Base-by-base conservation (phyloP, 2,888 invertebrate genomes). In the Hypomecis atomaria region DNA sequence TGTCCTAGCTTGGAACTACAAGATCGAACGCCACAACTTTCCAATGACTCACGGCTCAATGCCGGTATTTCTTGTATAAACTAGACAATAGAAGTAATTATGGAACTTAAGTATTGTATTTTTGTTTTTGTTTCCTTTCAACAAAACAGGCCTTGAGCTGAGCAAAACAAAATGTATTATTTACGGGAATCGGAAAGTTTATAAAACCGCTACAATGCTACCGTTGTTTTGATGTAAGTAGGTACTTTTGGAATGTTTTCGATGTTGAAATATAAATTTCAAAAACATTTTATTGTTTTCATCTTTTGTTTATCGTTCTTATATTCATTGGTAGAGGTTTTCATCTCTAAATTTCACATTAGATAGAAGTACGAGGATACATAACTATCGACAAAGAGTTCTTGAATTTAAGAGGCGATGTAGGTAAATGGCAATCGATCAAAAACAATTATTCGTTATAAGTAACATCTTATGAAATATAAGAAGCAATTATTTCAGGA, bases 21-120 rank as follows among this genome's bases (percentile, higher is more conserved):
- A 43, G 43, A 52, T 60, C 43, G 56, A 61, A 57, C 37, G 37
- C 60, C 42, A 36, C 36, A 57, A 45, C 50, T 50, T 60, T 65
- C 59, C 59, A 65, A 43, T 56, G 60, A 56, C 13, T 59, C 64
- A 44, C 23, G 55, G 11, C 44, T 44, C 40, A 13, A 53, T 56
- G 52, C 65, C 57, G 53, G 56, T 53, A 60, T 65, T 60, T 65
- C 57, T 43, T 52, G 45, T 57, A 64, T 60, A 50, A 64, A 60
- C 56, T 56, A 64, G 56, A 65, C 70, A 72, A 68, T 71, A 69
- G 65, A 66, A 71, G 71, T 73, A 71, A 73, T 75, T 72, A 75
- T 71, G 62, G 70, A 71, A 73, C 68, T 71, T 71, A 67, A 65
- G 66, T 67, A 67, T 58, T 53, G 62, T 66, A 71, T 72, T 75